Percentiles rank a stretch among this genome's conserved stretches.
Evolutionary conservation across 30 jellyfish, hydroid and myxozoan species (phyloP).

Genomic region (Haliclystus octoradiatus): DNA sequence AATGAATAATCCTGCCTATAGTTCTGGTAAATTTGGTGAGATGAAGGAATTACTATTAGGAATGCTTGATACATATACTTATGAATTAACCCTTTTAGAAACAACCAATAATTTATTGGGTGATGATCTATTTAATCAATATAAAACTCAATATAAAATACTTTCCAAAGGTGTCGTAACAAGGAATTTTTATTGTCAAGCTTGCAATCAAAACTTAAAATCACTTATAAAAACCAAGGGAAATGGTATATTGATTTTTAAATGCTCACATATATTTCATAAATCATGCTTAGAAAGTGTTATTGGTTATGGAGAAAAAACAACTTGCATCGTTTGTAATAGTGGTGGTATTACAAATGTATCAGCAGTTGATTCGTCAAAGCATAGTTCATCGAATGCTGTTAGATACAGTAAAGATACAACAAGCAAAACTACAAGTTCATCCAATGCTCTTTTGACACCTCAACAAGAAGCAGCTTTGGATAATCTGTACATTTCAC

Average conservation of each 20-base stretch:
- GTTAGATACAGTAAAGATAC: too few relatives aligned
- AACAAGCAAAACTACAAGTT: not conserved
- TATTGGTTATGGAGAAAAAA: conserved; percentile 76
- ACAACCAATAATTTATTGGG: conserved; percentile 80
- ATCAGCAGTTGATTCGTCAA: not conserved
- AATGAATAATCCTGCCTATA: conserved; percentile 96
- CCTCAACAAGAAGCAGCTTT: conserved; percentile 29
- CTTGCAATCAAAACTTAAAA: conserved; percentile 51
- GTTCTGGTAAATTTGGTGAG: conserved; percentile 95
- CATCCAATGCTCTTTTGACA: not conserved
- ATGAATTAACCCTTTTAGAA: conserved; percentile 84
- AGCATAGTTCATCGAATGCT: not conserved
- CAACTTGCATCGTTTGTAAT: conserved; percentile 67
- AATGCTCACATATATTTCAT: conserved; percentile 82
- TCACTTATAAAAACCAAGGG: conserved; percentile 36
- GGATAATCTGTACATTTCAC: conserved; percentile 3
- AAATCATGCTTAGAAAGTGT: conserved; percentile 82
- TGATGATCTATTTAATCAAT: conserved; percentile 68
- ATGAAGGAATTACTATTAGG: conserved; percentile 86
- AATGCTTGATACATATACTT: conserved; percentile 87
- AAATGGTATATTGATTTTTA: conserved; percentile 33
- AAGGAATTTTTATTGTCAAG: conserved; percentile 26
- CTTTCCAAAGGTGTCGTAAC: conserved; percentile 67
- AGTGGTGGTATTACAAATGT: conserved; percentile 14
- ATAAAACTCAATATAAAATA: conserved; percentile 51